Base-by-base conservation (phyloP, 2,113 vertebrate species). In the Pelmatolapia mariae region DNA sequence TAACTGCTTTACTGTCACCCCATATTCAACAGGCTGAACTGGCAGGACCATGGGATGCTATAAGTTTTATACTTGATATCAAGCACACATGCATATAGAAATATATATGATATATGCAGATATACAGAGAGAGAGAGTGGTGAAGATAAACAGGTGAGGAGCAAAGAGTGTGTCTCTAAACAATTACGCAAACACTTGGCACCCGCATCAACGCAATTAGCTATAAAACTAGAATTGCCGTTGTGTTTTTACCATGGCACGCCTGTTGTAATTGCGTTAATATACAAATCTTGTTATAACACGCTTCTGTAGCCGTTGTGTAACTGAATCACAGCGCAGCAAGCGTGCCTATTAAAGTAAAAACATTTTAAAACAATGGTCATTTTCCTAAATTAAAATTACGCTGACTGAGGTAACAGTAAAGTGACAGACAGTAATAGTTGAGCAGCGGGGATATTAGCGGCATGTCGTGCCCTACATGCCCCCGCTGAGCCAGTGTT, bases 21-120 rank as follows among this genome's bases (percentile, higher is more conserved):
- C 24, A 54, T 66, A 87, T 92, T 93, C 92, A 94, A 92, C 91
- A 93, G 92, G 91, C 87, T 92, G 88, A 56, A 71, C 24, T 8
- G 12, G 29, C 66, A 33, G 79, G 43, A 43, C 54, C 52, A 56
- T 45, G 31, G 86, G 54, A n/a, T 54, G 11, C 54, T 71, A 63
- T 19, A 38, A 29, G 33, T 82, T 59, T 68, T 38, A 68, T 13
- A 80, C 52, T 57, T 15, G 19, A 53, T 4, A 33, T 24, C 12
- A 38, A 82, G 11, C 53, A 76, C 45, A 31, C 33, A 2, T 68
- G 63, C 19, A 68, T 68, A 68, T 7, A 68, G 33, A 68, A 38
- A 68, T 68, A 68, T 38, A 66, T 38, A 38, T 38, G 0, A 68
- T 0, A 68, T 38, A 68, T 22, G 33, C 33, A 22, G 19, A 68